Conservation (phyloP, 2,797 vertebrate species). For the Pseudomugil gertrudae region DNA sequence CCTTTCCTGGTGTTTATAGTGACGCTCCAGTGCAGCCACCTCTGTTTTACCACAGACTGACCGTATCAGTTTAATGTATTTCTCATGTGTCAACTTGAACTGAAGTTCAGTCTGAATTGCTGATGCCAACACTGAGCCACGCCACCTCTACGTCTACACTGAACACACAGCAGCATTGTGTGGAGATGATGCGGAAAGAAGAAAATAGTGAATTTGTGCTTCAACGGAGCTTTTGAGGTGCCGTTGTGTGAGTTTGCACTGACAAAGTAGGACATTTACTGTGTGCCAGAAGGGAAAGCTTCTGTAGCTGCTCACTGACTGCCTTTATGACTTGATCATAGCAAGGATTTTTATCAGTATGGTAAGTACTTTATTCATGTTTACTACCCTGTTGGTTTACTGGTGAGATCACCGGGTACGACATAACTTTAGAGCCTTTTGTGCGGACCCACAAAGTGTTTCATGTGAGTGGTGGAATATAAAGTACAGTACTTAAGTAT, state of each 20-base stretch:
- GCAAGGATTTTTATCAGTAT: neutral
- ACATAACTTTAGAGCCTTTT: neutral
- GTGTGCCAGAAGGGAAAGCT: slow-evolving; percentile 19
- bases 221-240: slow-evolving; percentile 26
- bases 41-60: slow-evolving; percentile 13
- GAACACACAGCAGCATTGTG: slow-evolving; percentile 11
- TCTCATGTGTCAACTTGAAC: slow-evolving; percentile 8
- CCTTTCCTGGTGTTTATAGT: slow-evolving; percentile 42
- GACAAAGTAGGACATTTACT: slow-evolving; percentile 27
- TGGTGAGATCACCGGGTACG: neutral
- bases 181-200: slow-evolving; percentile 15
- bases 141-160: slow-evolving; percentile 14
- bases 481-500: neutral
- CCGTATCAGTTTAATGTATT: slow-evolving; percentile 13
- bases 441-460: neutral
- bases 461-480: neutral
- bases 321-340: slow-evolving; percentile 24
- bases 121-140: slow-evolving; percentile 29
- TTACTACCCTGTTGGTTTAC: neutral
- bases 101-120: slow-evolving; percentile 17
- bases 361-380: neutral
- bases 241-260: slow-evolving; percentile 35
- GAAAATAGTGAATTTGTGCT: neutral
- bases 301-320: slow-evolving; percentile 30
- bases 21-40: slow-evolving; percentile 14